Evolutionary conservation across 2,113 vertebrate genomes (phyloP).

Genomic region (Gambusia affinis): DNA sequence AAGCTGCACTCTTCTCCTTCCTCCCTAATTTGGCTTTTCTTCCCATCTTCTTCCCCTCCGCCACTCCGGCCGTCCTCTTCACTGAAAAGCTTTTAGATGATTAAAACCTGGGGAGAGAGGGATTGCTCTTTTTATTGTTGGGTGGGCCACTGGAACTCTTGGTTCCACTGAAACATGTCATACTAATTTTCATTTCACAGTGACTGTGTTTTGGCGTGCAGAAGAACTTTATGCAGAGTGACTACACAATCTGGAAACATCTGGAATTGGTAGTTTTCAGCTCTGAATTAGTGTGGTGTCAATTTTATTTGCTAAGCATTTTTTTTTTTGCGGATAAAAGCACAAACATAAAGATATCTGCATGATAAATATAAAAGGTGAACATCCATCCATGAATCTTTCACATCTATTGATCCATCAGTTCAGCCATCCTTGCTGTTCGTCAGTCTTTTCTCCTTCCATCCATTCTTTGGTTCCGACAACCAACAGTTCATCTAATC

Average conservation of each 20-base stretch:
- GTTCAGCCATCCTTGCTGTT: too few relatives aligned
- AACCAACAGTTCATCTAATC: too few relatives aligned
- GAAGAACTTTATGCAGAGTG: neutral
- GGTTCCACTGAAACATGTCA: slow-evolving; percentile 39
- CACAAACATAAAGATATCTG: too few relatives aligned
- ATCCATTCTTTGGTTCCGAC: too few relatives aligned
- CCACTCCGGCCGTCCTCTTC: slow-evolving; percentile 10
- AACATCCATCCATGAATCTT: neutral
- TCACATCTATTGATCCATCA: too few relatives aligned
- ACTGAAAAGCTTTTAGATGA: slow-evolving; percentile 68
- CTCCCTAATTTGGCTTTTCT: slow-evolving; percentile 30
- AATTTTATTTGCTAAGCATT: too few relatives aligned
- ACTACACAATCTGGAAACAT: neutral
- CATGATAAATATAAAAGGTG: too few relatives aligned
- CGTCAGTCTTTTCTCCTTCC: too few relatives aligned
- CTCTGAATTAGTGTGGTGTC: too few relatives aligned
- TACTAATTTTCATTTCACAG: slow-evolving; percentile 12
- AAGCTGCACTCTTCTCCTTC: slow-evolving; percentile 12
- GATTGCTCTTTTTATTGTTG: slow-evolving; percentile 44
- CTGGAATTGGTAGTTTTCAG: neutral
- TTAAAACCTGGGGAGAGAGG: slow-evolving; percentile 49
- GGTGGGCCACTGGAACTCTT: slow-evolving; percentile 2
- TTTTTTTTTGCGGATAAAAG: too few relatives aligned
- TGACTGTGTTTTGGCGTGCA: slow-evolving; percentile 1
- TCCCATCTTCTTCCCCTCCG: slow-evolving; percentile 12